Conservation (phyloP, 1,140 invertebrate genomes). For the Cyphomyrmex costatus region DNA sequence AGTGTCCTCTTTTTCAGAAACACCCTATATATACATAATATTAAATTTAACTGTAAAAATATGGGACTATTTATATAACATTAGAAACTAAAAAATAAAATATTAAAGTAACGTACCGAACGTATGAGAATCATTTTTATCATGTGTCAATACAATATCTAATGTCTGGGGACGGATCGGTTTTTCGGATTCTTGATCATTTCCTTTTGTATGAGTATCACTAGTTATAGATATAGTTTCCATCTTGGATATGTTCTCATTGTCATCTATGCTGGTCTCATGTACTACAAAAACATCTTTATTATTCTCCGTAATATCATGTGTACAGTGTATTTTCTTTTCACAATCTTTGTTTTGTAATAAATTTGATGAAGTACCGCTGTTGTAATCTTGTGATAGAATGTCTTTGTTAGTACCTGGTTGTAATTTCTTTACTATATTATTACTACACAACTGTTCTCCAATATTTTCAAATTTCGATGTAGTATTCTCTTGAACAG, state of each 20-base stretch:
- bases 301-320: conserved; percentile 23
- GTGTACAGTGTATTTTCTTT: background rate
- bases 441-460: conserved; percentile 25
- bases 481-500: conserved; percentile 43
- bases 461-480: conserved; percentile 65
- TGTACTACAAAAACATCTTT: background rate
- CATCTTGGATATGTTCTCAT: conserved; percentile 32
- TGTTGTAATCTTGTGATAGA: conserved; percentile 27
- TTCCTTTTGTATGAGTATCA: conserved; percentile 67
- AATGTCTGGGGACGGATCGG: conserved; percentile 83
- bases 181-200: conserved; percentile 76
- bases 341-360: background rate
- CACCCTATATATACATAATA: no score
- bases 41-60: background rate
- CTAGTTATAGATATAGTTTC: conserved; percentile 44
- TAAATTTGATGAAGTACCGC: background rate
- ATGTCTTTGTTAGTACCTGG: background rate
- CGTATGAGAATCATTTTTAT: conserved; percentile 76
- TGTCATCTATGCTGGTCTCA: background rate
- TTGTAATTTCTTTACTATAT: conserved; percentile 27
- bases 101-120: conserved; percentile 41
- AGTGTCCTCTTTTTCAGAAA: no score
- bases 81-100: conserved; percentile 47
- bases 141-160: conserved; percentile 81
- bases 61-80: background rate